These are phyloP conservation scores for Ennomos erosarius DNA, from an alignment of 2,888 invertebrate genomes.

Conservation along the genomic window DNA sequence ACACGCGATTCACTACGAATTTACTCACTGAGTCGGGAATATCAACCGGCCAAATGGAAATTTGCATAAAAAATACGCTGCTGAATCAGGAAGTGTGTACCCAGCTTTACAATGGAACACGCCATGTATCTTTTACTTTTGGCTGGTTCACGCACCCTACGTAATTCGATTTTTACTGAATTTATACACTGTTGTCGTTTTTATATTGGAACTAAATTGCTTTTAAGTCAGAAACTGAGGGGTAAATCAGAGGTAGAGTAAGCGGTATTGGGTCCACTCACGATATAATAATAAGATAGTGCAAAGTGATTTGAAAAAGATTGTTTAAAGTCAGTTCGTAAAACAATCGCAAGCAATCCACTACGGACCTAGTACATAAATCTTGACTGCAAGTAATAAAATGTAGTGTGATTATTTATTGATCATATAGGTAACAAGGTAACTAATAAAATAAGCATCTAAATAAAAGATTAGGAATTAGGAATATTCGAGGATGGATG, in stretches of 20 bases:
- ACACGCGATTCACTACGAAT: slow-evolving; percentile 76
- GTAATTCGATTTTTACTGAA: slow-evolving; percentile 14
- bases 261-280: too few relatives aligned
- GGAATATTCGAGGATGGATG: slow-evolving; percentile 60
- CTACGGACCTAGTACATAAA: too few relatives aligned
- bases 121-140: slow-evolving; percentile 43
- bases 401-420: too few relatives aligned
- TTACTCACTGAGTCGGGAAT: slow-evolving; percentile 73
- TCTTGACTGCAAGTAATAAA: too few relatives aligned
- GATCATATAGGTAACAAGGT: too few relatives aligned
- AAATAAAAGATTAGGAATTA: slow-evolving; percentile 41
- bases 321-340: too few relatives aligned
- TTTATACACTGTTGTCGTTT: slow-evolving; percentile 6
- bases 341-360: too few relatives aligned
- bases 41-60: slow-evolving; percentile 76
- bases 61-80: slow-evolving; percentile 76
- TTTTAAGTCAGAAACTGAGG: too few relatives aligned
- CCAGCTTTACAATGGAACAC: slow-evolving; percentile 40
- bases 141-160: slow-evolving; percentile 29
- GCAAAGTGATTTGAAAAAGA: too few relatives aligned
- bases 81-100: slow-evolving; percentile 40
- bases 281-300: too few relatives aligned
- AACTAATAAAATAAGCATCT: too few relatives aligned
- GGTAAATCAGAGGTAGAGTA: too few relatives aligned
- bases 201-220: slow-evolving; percentile 1